Conservation (phyloP, 2,113 vertebrate species). For the Spheniscus mendiculus region DNA sequence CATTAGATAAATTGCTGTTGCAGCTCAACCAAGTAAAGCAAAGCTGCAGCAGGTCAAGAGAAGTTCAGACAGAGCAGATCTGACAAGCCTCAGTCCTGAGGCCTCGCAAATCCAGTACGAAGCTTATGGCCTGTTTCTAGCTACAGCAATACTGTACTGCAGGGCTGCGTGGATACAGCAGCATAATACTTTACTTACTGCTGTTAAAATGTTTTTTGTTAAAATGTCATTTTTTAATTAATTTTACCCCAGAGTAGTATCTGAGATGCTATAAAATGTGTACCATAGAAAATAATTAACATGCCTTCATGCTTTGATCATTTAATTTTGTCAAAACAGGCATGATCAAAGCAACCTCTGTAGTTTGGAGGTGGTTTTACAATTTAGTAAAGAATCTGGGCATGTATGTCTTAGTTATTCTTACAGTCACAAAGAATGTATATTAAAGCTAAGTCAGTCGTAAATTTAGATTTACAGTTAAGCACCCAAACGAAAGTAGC, state of each 20-base stretch:
- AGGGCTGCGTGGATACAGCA: not conserved
- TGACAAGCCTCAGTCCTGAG: not conserved
- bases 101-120: rapidly evolving
- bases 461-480: not conserved
- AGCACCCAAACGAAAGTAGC: not conserved
- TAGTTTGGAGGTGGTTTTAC: not conserved
- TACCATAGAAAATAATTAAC: not conserved
- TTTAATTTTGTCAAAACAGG: not conserved
- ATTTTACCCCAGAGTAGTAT: not conserved
- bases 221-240: not conserved
- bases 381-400: not conserved
- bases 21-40: not conserved
- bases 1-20: not conserved
- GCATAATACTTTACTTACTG: not conserved
- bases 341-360: not conserved
- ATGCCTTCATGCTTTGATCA: not conserved
- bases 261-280: not conserved
- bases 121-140: not conserved
- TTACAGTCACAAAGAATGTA: not conserved
- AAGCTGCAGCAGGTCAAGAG: not conserved
- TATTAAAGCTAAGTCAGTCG: not conserved
- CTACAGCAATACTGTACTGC: not conserved
- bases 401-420: not conserved
- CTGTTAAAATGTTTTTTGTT: not conserved
- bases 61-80: not conserved